Base-by-base conservation (phyloP, 2,797 vertebrate species). In the Siniperca scherzeri region DNA sequence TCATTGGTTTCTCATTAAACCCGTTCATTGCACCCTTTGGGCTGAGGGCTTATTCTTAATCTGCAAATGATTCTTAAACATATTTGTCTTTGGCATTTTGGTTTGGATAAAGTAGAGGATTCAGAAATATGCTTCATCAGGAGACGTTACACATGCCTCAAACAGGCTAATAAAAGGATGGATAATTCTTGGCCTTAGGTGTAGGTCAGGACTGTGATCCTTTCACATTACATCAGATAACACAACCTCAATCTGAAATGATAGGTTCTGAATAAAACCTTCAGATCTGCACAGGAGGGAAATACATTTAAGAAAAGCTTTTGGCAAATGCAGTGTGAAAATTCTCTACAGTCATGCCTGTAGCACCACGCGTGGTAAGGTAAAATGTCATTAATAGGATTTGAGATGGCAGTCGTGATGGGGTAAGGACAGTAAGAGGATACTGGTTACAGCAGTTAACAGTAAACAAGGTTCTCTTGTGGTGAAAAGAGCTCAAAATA, bases 11-110 rank as follows among this genome's bases (percentile, higher is more conserved):
- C 55, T 65, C 19, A 14, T 76, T 70, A 74, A 73, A 74, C 57
- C 25, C 6, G 2, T 84, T 77, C 62, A 73, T 77, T 89, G 72
- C 82, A 64, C 27, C 48, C 30, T 75, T 66, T 75, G 42, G 73
- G 75, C 76, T 84, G 77, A 71, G 79, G 81, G 74, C 50, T 75
- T 44, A 64, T 27, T 13, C 55, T 33, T 69, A 83, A 83, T 87
- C 83, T 80, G 70, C 74, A 83, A 84, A 80, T 2, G 19, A 71
- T 76, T 81, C 57, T 69, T 71, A 74, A 85, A 72, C 78, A 64
- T 84, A 80, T 83, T 85, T 81, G 46, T 89, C 78, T 82, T 56
- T 69, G 70, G 46, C 36, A 70, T 84, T 87, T 82, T 75, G 85
- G 74, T 73, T 85, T 77, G 74, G 74, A 74, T 66, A 56, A 56